Percentiles rank a stretch among this genome's conserved stretches.
Conservation (phyloP, 2,113 vertebrate genomes). For the Lasiurus borealis region DNA sequence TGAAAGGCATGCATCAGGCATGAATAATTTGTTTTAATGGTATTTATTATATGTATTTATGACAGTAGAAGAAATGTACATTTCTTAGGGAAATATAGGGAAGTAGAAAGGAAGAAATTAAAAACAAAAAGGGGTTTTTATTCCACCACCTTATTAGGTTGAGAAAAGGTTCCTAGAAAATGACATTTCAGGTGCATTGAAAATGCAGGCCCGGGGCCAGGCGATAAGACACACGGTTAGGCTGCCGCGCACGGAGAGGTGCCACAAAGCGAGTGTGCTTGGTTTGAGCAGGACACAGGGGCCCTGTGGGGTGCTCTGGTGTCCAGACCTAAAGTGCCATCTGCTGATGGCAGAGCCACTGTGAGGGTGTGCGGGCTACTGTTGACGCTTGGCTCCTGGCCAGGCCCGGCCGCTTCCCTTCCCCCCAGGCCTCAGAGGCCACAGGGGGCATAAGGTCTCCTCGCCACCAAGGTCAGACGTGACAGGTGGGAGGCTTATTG, state of each 20-base stretch:
- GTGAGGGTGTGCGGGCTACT: neutral
- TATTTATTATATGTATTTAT: neutral
- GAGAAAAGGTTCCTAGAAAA: neutral
- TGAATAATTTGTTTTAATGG: slow-evolving; percentile 42
- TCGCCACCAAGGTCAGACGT: neutral
- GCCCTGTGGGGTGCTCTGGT: neutral
- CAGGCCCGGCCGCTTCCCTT: slow-evolving; percentile 16
- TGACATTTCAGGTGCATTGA: slow-evolving; percentile 57
- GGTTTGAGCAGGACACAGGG: neutral
- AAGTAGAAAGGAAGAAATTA: slow-evolving; percentile 46
- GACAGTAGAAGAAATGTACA: neutral
- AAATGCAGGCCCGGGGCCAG: slow-evolving; percentile 11
- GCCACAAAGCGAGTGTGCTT: neutral
- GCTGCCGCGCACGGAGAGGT: neutral
- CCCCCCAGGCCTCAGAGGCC: slow-evolving; percentile 35
- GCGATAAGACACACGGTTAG: neutral
- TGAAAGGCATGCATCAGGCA: neutral
- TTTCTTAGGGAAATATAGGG: slow-evolving; percentile 15
- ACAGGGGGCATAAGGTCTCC: neutral
- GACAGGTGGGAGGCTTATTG: neutral
- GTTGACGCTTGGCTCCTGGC: slow-evolving; percentile 46
- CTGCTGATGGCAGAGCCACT: neutral
- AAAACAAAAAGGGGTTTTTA: slow-evolving; percentile 1
- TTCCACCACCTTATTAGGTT: neutral
- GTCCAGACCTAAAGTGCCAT: neutral